phyloP scores from a whole-genome alignment of 2,797 vertebrate genomes.

The Brachymystax lenok region DNA sequence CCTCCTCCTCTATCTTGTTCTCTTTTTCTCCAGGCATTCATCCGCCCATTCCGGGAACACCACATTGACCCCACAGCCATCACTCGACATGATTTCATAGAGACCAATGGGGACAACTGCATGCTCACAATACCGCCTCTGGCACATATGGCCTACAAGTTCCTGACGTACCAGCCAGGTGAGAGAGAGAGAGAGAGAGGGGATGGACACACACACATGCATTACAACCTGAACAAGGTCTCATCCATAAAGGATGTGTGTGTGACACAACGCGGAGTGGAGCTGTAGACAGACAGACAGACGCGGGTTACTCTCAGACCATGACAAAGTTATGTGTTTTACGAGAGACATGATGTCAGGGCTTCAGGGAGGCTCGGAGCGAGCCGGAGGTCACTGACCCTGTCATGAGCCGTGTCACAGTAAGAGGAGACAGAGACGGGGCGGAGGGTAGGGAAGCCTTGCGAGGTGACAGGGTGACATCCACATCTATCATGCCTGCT shows the following conservation, averaged over 20 bases:
- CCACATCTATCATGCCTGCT: conserved; percentile 63
- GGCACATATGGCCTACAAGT: conserved; percentile 92
- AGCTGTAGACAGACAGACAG: not conserved
- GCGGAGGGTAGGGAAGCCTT: conserved; percentile 38
- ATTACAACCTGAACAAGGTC: not conserved
- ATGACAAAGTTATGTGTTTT: conserved; percentile 4
- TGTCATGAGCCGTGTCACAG: not conserved
- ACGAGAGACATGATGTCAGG: not conserved
- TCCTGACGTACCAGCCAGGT: conserved; percentile 54
- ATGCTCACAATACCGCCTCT: conserved; percentile 90
- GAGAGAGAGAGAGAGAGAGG: not conserved
- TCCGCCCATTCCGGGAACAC: conserved; percentile 96
- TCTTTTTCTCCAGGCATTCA: conserved; percentile 85
- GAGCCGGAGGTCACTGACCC: not conserved
- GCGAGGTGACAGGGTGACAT: conserved; percentile 57
- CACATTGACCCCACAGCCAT: conserved; percentile 99
- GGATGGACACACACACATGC: not conserved
- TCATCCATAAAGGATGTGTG: not conserved
- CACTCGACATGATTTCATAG: conserved; percentile 97
- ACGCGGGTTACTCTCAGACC: not conserved
- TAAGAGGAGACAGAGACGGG: conserved; percentile 11
- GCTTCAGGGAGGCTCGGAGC: not conserved
- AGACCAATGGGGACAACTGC: conserved; percentile 99
- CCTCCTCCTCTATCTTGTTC: not conserved
- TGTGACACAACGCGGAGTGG: not conserved